Evolutionary conservation across 2,113 vertebrate species (phyloP), one percentile per base, ranked within the genome.

Genomic region (Myiopsitta monachus): DNA sequence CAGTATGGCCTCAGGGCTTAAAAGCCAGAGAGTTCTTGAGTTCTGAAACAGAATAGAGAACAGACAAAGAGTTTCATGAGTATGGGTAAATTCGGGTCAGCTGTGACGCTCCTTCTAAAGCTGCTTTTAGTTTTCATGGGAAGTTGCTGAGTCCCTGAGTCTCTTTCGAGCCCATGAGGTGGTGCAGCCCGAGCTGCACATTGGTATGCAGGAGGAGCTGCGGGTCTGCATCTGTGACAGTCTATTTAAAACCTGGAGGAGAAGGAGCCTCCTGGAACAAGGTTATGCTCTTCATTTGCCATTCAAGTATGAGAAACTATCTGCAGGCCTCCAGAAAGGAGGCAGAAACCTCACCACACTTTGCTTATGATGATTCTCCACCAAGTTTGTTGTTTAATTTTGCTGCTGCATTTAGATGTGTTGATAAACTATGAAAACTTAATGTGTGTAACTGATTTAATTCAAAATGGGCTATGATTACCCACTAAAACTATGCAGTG

Each of bases 211-310:
- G 81, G 75, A 87, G 70, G 90, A 90, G 57, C 83, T 31, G 54
- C 66, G 88, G 75, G 90, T 90, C 91, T 96, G 85, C 70, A 8
- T 61, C 92, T 33, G 54, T 96, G 95, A 94, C 84, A 81, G 88
- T 49, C 86, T 96, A 74, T 96, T 97, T 96, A 94, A 97, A 96
- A 92, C 77, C 74, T 21, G 36, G 83, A 72, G 43, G 76, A 94
- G 82, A 80, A 96, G 89, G 88, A 96, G 27, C 96, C 84, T 96
- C 59, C 94, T 44, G 67, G 62, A 96, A 92, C 94, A 86, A 94
- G 96, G 93, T 96, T 95, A 41, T 88, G 88, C 94, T 93, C 81
- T 87, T 96, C 86, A 59, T 96, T 93, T 96, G 87, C 90, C 91
- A 51, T 94, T 79, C 68, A 83, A 74, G 69, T 78, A 54, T 94